Base-by-base conservation (phyloP, 2,888 invertebrate genomes). In the Drosophila greeni region DNA sequence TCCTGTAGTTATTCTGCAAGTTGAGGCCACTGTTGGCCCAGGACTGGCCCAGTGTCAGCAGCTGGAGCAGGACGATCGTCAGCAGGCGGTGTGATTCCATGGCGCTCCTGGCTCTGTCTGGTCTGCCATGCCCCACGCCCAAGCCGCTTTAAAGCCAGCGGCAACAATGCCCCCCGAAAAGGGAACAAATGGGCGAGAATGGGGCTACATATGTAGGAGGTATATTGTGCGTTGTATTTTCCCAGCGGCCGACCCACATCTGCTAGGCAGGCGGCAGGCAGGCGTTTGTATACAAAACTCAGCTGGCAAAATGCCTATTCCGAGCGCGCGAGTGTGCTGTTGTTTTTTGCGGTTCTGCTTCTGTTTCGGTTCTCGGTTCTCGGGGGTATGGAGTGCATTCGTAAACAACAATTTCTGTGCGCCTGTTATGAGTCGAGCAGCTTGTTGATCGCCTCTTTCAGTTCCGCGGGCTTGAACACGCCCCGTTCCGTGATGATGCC, bases 401-500 rank as follows among this genome's bases (percentile, higher is more conserved):
- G 67, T 78, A 71, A 75, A 75, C 51, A 76, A 73, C 61, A 68
- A 52, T 31, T 37, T 59, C 40, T 65, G 66, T 49, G 52, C 60
- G 60, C 37, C 62, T 70, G 81, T 82, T 82, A 84, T 69, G 79
- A 73, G n/a, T 67, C 51, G 20, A 78, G 71, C 52, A 86, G 64
- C 62, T 73, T 76, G 53, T 65, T 78, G 39, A 89, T 87, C 60
- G 86, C 86, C 57, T 75, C 82, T 73, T 85, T 85, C 39, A 89
- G 76, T 60, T 86, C 83, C 9, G 90, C 87, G 5, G 96, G 95
- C 70, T 90, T 87, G 84, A 93, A 97, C 2, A 97, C 95, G 16
- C 98, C 99, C 76, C 92, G 92, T 89, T 99, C 98, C 11, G 99
- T 99, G 34, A 99, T 95, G 71, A 99, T 96, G 20, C 94, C 97